Evolutionary conservation across 2,113 vertebrate species (phyloP).

Genomic region (Dendrocopos noguchii): DNA sequence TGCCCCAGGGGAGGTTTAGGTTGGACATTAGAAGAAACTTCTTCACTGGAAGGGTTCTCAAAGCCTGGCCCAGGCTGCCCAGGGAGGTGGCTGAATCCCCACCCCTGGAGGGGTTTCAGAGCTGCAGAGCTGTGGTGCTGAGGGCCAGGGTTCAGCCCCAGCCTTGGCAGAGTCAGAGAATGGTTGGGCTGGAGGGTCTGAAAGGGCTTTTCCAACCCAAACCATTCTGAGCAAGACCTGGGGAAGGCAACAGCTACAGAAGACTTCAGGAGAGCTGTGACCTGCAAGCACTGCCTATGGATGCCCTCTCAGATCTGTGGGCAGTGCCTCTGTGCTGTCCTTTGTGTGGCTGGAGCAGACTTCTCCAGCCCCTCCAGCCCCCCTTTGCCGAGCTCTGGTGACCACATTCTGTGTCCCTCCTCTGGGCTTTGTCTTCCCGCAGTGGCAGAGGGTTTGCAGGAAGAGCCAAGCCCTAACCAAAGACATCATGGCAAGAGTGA

Average conservation of each 20-base stretch:
- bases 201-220: too few species aligned
- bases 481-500: background rate
- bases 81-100: too few species aligned
- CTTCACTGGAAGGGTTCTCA: too few species aligned
- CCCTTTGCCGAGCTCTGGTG: background rate
- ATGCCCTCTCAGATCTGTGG: background rate
- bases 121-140: too few species aligned
- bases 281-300: background rate
- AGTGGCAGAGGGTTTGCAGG: background rate
- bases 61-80: too few species aligned
- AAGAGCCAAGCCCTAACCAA: background rate
- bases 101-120: too few species aligned
- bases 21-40: too few species aligned
- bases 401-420: background rate
- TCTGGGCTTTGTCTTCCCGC: background rate
- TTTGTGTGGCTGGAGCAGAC: background rate
- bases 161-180: too few species aligned
- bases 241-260: background rate
- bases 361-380: background rate
- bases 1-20: background rate
- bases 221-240: background rate
- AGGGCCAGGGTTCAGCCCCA: too few species aligned
- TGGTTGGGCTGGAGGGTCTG: too few species aligned
- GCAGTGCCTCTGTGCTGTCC: background rate
- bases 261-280: background rate